Conservation (phyloP, 2,888 invertebrate species). For the Mesorhabditis sp. region DNA sequence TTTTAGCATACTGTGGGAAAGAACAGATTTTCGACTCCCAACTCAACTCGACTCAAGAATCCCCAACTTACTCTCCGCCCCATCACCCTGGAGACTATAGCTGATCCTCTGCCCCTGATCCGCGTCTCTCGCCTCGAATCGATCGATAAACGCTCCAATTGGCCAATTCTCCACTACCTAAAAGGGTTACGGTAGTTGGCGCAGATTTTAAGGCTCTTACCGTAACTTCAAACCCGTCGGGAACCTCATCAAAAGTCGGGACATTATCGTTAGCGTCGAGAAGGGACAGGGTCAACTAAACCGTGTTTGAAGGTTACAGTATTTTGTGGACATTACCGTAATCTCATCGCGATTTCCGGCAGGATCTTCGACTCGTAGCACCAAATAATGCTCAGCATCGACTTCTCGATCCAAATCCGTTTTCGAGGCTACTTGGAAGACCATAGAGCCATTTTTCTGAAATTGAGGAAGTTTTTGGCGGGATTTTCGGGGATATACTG, state of each 20-base stretch:
- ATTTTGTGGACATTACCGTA: too few relatives aligned
- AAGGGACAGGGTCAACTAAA: background rate
- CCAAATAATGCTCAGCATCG: background rate
- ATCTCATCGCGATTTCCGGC: background rate
- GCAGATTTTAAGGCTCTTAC: background rate
- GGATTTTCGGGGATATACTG: too few relatives aligned
- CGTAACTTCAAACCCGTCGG: background rate
- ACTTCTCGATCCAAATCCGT: background rate
- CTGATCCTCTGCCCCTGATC: background rate
- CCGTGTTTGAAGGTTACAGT: background rate
- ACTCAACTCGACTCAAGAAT: too few relatives aligned
- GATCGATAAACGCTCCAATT: background rate
- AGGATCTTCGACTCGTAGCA: background rate
- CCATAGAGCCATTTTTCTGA: background rate
- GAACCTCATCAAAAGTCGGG: background rate
- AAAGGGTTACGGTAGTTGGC: background rate
- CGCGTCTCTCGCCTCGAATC: background rate
- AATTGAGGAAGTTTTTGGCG: background rate
- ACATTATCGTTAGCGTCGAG: background rate
- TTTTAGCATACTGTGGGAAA: too few relatives aligned
- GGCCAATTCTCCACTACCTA: constrained; percentile 1
- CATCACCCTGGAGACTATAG: background rate
- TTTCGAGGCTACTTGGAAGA: background rate
- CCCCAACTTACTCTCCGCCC: background rate
- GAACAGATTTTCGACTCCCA: too few relatives aligned